Evolutionary conservation across 1,140 invertebrate species (phyloP).

Genomic region (Druon quercuslanigerum): DNA sequence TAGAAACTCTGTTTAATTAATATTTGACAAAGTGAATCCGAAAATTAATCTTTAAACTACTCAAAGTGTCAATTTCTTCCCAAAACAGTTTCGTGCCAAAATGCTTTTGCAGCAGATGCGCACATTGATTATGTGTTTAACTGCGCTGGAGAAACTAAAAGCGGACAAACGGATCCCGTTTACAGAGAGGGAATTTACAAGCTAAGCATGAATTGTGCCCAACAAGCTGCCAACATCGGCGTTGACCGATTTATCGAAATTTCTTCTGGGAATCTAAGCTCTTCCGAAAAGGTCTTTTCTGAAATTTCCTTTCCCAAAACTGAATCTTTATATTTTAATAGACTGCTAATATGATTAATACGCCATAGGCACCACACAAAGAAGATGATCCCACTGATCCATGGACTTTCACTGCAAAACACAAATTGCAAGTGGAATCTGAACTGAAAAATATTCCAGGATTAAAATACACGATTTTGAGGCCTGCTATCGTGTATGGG

Average conservation of each 20-base stretch:
- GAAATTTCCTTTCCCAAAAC: slow-evolving; percentile 31
- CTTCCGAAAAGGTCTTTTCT: slow-evolving; percentile 84
- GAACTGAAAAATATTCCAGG: slow-evolving; percentile 81
- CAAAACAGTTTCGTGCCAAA: slow-evolving; percentile 83
- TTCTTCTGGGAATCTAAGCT: slow-evolving; percentile 88
- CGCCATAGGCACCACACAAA: slow-evolving; percentile 80
- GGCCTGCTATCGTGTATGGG: slow-evolving; percentile 92
- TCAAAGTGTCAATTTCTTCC: slow-evolving; percentile 33
- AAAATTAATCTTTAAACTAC: background rate
- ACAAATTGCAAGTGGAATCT: slow-evolving; percentile 90
- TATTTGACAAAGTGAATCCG: no score
- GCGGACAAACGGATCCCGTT: slow-evolving; percentile 90
- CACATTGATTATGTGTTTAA: slow-evolving; percentile 89
- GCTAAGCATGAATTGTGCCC: slow-evolving; percentile 88
- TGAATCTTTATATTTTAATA: background rate
- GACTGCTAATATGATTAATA: background rate
- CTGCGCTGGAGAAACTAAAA: slow-evolving; percentile 92
- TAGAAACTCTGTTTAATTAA: no score
- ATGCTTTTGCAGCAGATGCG: slow-evolving; percentile 80
- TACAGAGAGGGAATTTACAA: slow-evolving; percentile 93
- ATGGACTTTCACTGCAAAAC: slow-evolving; percentile 89
- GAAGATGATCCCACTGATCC: slow-evolving; percentile 86
- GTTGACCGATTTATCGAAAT: slow-evolving; percentile 88
- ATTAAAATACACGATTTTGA: slow-evolving; percentile 87
- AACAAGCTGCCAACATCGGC: slow-evolving; percentile 82